These are phyloP conservation scores for Remorina albescens DNA, from an alignment of 2,797 vertebrate species.

Conservation along the genomic window DNA sequence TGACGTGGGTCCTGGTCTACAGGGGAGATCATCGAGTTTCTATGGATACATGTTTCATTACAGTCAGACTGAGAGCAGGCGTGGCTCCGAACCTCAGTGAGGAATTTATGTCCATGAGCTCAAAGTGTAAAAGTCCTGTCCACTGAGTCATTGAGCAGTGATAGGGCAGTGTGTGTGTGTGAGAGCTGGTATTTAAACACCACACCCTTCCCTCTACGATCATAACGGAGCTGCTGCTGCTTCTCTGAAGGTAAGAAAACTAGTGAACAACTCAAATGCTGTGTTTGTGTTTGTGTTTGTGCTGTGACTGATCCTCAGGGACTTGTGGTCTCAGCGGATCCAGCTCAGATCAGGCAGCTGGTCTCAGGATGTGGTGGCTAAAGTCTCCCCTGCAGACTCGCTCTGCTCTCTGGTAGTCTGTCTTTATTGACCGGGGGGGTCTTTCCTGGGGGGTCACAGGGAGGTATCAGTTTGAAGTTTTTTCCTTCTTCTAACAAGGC, in stretches of 20 bases:
- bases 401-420: neutral
- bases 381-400: conserved; percentile 4
- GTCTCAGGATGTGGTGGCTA: conserved; percentile 3
- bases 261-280: too few relatives aligned
- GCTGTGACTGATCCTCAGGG: too few relatives aligned
- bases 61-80: neutral
- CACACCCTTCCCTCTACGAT: conserved; percentile 62
- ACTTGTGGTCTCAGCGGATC: neutral
- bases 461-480: neutral
- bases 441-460: conserved; percentile 8
- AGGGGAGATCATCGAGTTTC: neutral
- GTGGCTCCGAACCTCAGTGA: conserved; percentile 19
- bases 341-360: neutral
- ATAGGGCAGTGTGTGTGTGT: conserved; percentile 10
- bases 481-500: neutral
- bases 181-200: conserved; percentile 70
- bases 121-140: conserved; percentile 37
- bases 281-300: too few relatives aligned
- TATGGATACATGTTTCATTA: neutral
- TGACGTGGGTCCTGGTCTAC: neutral
- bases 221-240: conserved; percentile 63
- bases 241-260: conserved; percentile 64
- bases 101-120: conserved; percentile 51
- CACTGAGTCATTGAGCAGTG: conserved; percentile 48
- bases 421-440: too few relatives aligned